phyloP scores from a whole-genome alignment of 2,797 vertebrate genomes.

The Xenentodon cancila region DNA sequence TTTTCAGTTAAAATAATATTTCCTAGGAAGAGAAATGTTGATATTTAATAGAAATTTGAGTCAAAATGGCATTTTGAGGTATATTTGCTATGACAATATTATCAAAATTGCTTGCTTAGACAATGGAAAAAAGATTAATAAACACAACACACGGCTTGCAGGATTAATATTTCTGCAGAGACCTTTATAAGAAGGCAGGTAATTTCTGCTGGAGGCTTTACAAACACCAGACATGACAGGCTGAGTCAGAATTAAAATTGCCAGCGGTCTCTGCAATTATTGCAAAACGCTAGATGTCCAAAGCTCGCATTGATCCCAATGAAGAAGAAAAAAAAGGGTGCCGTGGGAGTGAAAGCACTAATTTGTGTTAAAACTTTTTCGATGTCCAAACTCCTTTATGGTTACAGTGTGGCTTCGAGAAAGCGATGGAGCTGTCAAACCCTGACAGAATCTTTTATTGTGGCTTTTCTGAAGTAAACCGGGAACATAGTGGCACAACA shows the following conservation, averaged over 20 bases:
- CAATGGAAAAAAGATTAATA: constrained; percentile 14
- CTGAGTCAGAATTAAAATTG: constrained; percentile 38
- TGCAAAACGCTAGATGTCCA: constrained; percentile 39
- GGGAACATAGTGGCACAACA: constrained; percentile 45
- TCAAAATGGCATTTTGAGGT: constrained; percentile 7
- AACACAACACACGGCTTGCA: constrained; percentile 11
- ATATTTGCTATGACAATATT: constrained; percentile 12
- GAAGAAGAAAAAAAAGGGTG: neutral
- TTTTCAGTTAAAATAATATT: constrained; percentile 11
- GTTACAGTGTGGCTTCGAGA: neutral
- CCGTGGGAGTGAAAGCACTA: constrained; percentile 27
- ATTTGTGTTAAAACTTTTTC: constrained; percentile 30
- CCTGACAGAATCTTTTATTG: constrained; percentile 4
- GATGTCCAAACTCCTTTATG: neutral
- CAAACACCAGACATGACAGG: constrained; percentile 36
- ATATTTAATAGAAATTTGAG: constrained; percentile 6
- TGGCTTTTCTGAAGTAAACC: constrained; percentile 15
- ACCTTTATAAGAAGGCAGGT: constrained; percentile 36
- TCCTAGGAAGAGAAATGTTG: constrained; percentile 5
- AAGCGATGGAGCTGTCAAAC: neutral
- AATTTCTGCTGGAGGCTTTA: constrained; percentile 35
- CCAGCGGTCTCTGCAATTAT: constrained; percentile 38
- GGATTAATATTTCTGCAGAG: constrained; percentile 38
- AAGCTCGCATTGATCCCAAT: constrained; percentile 43
- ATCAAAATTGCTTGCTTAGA: constrained; percentile 30